These are phyloP conservation scores for Hypena proboscidalis DNA, from an alignment of 2,888 invertebrate genomes.

Conservation along the genomic window DNA sequence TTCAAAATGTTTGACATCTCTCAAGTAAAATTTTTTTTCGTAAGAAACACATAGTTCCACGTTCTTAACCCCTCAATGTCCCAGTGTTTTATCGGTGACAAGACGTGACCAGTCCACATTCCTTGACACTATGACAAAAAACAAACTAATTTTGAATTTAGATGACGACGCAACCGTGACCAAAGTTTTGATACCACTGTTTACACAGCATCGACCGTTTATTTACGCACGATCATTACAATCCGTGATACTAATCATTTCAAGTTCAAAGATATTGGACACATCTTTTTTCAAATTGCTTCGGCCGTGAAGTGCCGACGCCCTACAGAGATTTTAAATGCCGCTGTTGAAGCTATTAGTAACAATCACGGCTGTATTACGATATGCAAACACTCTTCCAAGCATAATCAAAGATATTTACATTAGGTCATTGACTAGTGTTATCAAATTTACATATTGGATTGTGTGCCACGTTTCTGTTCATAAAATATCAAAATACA, in stretches of 20 bases:
- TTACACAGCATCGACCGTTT: conserved; percentile 70
- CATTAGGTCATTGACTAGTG: conserved; percentile 19
- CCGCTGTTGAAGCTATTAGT: conserved; percentile 7
- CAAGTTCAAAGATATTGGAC: conserved; percentile 32
- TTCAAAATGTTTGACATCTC: not conserved
- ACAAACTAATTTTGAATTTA: conserved; percentile 78
- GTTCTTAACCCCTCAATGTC: conserved; percentile 26
- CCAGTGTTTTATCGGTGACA: conserved; percentile 50
- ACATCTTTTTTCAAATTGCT: conserved; percentile 27
- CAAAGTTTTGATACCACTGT: conserved; percentile 67
- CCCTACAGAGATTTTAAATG: conserved; percentile 10
- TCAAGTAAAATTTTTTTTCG: not conserved
- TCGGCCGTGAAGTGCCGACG: conserved; percentile 30
- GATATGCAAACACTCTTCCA: conserved; percentile 14
- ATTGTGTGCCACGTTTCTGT: not conserved
- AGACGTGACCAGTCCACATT: conserved; percentile 67
- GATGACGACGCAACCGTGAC: conserved; percentile 71
- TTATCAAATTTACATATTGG: conserved; percentile 17
- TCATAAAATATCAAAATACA: not conserved
- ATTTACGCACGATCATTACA: conserved; percentile 78
- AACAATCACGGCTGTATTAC: conserved; percentile 14
- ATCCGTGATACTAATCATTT: conserved; percentile 51
- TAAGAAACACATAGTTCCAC: conserved; percentile 8
- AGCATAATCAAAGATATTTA: conserved; percentile 22
- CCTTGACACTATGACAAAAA: conserved; percentile 67